Evolutionary conservation across 92 coral and sea anemone species (phyloP).

Genomic region (Bergia puertoricense): DNA sequence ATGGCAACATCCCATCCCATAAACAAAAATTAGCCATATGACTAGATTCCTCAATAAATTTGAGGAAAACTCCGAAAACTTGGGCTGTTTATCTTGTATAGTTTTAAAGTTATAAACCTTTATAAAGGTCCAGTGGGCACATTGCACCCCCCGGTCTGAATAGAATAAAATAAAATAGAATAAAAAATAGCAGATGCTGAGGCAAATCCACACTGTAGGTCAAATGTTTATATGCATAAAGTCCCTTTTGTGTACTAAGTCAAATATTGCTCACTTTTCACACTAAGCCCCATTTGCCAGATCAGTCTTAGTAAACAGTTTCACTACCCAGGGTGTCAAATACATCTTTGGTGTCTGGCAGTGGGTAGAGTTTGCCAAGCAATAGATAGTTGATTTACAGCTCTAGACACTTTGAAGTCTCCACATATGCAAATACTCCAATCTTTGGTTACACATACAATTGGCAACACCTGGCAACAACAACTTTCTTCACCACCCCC

Average conservation of each 20-base stretch:
- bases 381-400: conserved; percentile 42
- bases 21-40: too few species aligned
- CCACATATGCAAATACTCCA: conserved; percentile 59
- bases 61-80: too few species aligned
- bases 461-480: conserved; percentile 49
- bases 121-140: too few species aligned
- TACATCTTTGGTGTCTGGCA: conserved; percentile 57
- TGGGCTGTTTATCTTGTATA: too few species aligned
- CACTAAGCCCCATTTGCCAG: conserved; percentile 54
- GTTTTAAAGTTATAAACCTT: too few species aligned
- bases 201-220: conserved; percentile 46
- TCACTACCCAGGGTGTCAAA: conserved; percentile 66
- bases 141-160: too few species aligned
- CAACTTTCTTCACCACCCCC: conserved; percentile 57
- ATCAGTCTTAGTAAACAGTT: conserved; percentile 60
- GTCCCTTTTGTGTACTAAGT: conserved; percentile 59
- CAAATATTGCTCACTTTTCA: conserved; percentile 39
- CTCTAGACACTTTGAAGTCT: conserved; percentile 43
- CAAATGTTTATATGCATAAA: conserved; percentile 53
- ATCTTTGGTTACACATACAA: conserved; percentile 56
- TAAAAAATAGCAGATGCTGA: conserved; percentile 28
- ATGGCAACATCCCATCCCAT: too few species aligned
- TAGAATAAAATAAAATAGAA: too few species aligned
- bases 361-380: conserved; percentile 42
- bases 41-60: too few species aligned